These are phyloP conservation scores for Drosophila meridiana DNA, from an alignment of 2,888 invertebrate species.

Conservation along the genomic window DNA sequence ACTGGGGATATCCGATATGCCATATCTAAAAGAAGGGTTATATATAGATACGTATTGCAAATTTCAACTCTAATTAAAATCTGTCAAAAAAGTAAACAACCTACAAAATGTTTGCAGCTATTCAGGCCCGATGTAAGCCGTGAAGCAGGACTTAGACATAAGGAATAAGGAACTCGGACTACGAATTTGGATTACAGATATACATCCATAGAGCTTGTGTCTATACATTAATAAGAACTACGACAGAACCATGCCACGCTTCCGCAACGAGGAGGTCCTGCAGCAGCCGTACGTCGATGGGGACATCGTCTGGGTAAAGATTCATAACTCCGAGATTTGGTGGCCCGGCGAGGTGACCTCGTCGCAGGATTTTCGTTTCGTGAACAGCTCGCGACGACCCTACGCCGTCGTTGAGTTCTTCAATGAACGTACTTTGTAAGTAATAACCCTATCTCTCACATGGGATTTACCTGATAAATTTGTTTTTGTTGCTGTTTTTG, in stretches of 20 bases:
- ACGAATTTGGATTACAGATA: neutral
- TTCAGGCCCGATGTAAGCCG: slow-evolving; percentile 19
- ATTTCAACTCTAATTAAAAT: slow-evolving; percentile 9
- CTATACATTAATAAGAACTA: neutral
- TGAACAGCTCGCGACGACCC: slow-evolving; percentile 89
- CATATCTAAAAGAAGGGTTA: neutral
- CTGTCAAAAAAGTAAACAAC: neutral
- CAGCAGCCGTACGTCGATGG: slow-evolving; percentile 86
- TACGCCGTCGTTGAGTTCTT: slow-evolving; percentile 94
- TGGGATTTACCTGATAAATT: neutral
- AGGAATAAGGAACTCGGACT: slow-evolving; percentile 6
- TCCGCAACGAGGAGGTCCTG: slow-evolving; percentile 45
- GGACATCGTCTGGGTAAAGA: slow-evolving; percentile 94
- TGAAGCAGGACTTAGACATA: slow-evolving; percentile 19
- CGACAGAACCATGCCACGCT: slow-evolving; percentile 60
- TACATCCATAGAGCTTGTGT: neutral
- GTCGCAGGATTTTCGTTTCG: slow-evolving; percentile 88
- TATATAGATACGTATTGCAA: neutral
- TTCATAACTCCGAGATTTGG: slow-evolving; percentile 89
- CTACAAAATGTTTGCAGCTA: slow-evolving; percentile 29
- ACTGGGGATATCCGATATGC: neutral
- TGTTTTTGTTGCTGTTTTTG: neutral
- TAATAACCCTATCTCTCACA: neutral
- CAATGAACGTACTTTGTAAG: slow-evolving; percentile 93
- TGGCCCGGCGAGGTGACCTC: slow-evolving; percentile 93